Evolutionary conservation across 1,140 invertebrate genomes (phyloP).

Genomic region (Eriocheir sinensis): DNA sequence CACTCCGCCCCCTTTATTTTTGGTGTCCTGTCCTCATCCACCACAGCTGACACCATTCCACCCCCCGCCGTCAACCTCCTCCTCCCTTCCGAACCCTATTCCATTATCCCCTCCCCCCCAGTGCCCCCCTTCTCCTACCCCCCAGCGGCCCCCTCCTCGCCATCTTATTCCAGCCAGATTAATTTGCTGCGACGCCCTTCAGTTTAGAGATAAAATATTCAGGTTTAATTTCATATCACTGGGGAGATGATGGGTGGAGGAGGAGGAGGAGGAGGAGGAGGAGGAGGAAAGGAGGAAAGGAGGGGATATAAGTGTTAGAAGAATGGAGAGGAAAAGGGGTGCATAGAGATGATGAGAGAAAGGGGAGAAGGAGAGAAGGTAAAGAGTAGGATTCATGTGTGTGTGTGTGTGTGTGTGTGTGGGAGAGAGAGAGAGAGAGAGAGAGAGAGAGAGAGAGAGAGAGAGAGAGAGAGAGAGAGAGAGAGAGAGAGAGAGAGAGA

Average conservation of each 20-base stretch:
- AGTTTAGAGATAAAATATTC: conserved; percentile 65
- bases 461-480: neutral
- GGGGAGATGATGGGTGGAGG: neutral
- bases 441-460: conserved; percentile 32
- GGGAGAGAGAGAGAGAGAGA: neutral
- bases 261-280: neutral
- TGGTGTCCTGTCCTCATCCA: neutral
- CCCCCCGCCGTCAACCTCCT: neutral
- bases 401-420: neutral
- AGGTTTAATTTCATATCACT: conserved; percentile 66
- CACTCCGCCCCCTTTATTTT: neutral
- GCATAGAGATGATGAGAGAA: too few relatives aligned
- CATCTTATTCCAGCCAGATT: conserved; percentile 62
- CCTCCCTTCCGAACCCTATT: neutral
- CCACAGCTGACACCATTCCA: neutral
- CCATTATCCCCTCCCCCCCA: neutral
- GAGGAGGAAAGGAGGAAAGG: neutral
- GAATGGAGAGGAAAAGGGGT: neutral
- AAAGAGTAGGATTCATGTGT: neutral
- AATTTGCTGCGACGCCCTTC: conserved; percentile 67
- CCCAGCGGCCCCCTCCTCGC: conserved; percentile 10
- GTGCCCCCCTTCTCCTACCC: neutral
- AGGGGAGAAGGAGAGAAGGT: neutral
- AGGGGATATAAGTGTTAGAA: neutral
- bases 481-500: conserved; percentile 30